Conservation (phyloP, 2,888 invertebrate genomes). For the Frankliniella fusca region DNA sequence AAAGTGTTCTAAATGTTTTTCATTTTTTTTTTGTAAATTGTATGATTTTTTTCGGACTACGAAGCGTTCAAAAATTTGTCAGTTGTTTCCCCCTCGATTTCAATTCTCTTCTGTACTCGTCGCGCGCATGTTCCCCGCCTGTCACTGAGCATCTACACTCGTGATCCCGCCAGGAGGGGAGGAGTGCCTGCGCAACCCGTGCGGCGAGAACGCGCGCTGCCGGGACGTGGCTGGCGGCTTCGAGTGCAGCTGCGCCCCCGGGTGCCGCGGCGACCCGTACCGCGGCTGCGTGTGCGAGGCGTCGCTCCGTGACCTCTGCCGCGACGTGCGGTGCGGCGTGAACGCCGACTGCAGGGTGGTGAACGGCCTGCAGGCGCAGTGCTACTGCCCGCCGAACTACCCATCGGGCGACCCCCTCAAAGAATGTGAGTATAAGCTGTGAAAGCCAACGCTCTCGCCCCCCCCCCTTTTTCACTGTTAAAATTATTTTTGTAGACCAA, state of each 20-base stretch:
- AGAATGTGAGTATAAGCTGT: slow-evolving; percentile 76
- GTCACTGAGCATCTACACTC: too few species aligned
- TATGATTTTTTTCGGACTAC: too few species aligned
- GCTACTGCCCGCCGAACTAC: slow-evolving; percentile 77
- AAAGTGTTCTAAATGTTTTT: too few species aligned
- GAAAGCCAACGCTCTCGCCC: too few species aligned
- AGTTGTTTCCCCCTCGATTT: slow-evolving; percentile 6
- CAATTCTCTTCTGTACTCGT: neutral
- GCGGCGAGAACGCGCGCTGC: slow-evolving; percentile 79
- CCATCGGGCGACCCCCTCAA: slow-evolving; percentile 80
- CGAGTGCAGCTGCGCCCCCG: slow-evolving; percentile 74
- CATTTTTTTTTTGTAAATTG: slow-evolving; percentile 28
- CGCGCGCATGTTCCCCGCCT: too few species aligned
- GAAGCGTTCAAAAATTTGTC: too few species aligned
- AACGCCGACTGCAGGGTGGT: slow-evolving; percentile 76
- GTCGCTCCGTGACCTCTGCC: slow-evolving; percentile 62
- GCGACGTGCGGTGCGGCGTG: slow-evolving; percentile 70
- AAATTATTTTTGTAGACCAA: too few species aligned
- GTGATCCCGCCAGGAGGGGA: slow-evolving; percentile 52
- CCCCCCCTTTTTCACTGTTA: too few species aligned
- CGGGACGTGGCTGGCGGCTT: slow-evolving; percentile 69
- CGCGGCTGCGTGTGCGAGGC: slow-evolving; percentile 74
- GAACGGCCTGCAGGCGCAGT: slow-evolving; percentile 64
- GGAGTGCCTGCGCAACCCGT: slow-evolving; percentile 75
- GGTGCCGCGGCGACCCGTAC: slow-evolving; percentile 77